Conservation (phyloP, 2,113 vertebrate species). For the Miniopterus natalensis region DNA sequence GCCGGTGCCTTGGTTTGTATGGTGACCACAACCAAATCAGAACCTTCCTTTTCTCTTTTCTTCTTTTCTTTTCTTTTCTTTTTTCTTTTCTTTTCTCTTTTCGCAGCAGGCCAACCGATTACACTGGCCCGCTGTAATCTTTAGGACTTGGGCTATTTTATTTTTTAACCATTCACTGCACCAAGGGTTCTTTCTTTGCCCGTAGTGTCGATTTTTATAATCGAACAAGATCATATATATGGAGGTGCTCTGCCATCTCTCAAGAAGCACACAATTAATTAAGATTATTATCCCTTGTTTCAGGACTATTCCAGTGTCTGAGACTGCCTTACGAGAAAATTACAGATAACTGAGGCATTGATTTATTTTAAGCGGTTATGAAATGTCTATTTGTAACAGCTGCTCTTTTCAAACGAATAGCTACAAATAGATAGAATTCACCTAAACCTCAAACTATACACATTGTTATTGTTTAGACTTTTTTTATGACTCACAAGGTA, state of each 20-base stretch:
- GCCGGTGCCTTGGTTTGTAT: neutral
- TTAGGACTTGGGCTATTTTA: neutral
- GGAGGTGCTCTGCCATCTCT: slow-evolving; percentile 16
- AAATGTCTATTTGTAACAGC: slow-evolving; percentile 58
- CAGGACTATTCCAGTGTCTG: neutral
- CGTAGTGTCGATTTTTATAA: neutral
- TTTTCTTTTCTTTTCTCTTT: neutral
- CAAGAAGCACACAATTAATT: neutral
- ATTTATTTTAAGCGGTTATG: slow-evolving; percentile 61
- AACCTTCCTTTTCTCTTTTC: neutral
- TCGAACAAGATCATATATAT: slow-evolving; percentile 24
- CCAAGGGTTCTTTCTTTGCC: neutral
- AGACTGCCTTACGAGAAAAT: slow-evolving; percentile 53
- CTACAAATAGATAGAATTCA: slow-evolving; percentile 41
- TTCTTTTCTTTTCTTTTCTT: neutral
- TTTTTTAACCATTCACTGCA: neutral
- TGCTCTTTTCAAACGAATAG: slow-evolving; percentile 27
- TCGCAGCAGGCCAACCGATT: neutral
- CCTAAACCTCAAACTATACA: slow-evolving; percentile 33
- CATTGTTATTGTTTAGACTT: neutral
- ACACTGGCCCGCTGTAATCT: neutral
- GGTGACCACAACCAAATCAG: neutral
- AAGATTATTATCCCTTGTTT: slow-evolving; percentile 31
- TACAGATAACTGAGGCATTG: slow-evolving; percentile 48
- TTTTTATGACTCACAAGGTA: slow-evolving; percentile 36